Conservation (phyloP, 1,140 invertebrate species). For the Arion vulgaris region DNA sequence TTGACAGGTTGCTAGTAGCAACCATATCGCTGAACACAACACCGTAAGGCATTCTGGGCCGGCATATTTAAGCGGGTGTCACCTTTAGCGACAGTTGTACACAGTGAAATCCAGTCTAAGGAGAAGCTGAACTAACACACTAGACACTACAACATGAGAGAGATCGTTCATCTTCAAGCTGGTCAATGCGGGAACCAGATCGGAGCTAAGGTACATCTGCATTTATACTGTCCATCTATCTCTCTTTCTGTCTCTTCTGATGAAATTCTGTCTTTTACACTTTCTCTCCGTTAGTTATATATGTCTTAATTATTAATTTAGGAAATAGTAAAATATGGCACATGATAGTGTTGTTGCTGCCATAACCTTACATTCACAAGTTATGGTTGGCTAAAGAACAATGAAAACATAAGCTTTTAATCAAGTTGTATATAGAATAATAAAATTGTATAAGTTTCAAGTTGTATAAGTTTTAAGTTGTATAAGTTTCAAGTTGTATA, state of each 20-base stretch:
- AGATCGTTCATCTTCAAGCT: constrained; percentile 6
- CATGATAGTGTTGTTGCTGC: too few species aligned
- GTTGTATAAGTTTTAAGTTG: too few species aligned
- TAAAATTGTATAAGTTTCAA: too few species aligned
- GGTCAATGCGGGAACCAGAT: constrained; percentile 19
- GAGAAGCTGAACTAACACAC: neutral
- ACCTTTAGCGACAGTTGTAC: too few species aligned
- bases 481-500: too few species aligned
- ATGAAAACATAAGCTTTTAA: too few species aligned
- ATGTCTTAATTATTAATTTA: too few species aligned
- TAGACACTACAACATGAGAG: constrained; percentile 7
- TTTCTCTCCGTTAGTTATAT: constrained; percentile 11
- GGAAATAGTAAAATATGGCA: too few species aligned
- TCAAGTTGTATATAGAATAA: too few species aligned
- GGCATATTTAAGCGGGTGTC: neutral
- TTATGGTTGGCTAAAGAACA: too few species aligned
- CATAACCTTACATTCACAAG: too few species aligned
- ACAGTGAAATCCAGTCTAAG: neutral
- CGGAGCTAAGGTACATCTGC: neutral
- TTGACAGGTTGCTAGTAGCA: neutral
- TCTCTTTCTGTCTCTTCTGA: neutral
- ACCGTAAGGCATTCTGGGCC: neutral
- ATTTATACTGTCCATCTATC: neutral
- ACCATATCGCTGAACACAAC: neutral
- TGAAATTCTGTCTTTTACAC: neutral